Conservation (phyloP, 2,888 invertebrate species). For the Tanytarsus gracilentus region DNA sequence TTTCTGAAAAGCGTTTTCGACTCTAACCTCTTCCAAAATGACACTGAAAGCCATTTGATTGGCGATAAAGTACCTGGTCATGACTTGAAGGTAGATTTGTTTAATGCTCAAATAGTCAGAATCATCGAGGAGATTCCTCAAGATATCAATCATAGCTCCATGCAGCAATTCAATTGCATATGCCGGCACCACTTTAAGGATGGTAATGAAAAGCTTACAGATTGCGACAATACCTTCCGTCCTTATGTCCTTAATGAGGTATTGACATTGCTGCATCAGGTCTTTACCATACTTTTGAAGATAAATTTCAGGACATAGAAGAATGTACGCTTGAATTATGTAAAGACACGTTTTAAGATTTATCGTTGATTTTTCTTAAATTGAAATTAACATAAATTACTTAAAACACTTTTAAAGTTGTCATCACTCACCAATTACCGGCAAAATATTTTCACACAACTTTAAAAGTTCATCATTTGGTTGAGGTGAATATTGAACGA, state of each 20-base stretch:
- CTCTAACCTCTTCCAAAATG: conserved; percentile 44
- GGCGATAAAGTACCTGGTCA: conserved; percentile 66
- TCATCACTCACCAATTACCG: conserved; percentile 55
- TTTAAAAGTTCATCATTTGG: conserved; percentile 58
- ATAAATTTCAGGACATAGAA: conserved; percentile 70
- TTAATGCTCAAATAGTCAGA: conserved; percentile 65
- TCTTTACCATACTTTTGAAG: conserved; percentile 60
- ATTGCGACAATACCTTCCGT: conserved; percentile 63
- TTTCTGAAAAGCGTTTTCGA: conserved; percentile 58
- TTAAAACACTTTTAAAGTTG: not conserved
- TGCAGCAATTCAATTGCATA: conserved; percentile 65
- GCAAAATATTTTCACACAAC: conserved; percentile 63
- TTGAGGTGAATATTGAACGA: conserved; percentile 65
- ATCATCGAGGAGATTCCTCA: conserved; percentile 55
- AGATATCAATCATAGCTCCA: conserved; percentile 52
- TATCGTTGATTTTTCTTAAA: conserved; percentile 70
- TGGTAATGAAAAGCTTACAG: conserved; percentile 64
- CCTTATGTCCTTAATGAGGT: conserved; percentile 68
- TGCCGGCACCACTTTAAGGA: conserved; percentile 62
- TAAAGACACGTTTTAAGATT: conserved; percentile 68
- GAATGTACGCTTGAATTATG: conserved; percentile 72
- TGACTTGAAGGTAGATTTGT: conserved; percentile 66
- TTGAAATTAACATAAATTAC: conserved; percentile 22
- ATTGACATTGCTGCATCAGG: conserved; percentile 60
- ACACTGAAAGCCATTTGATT: conserved; percentile 57